Evolutionary conservation across 2,888 invertebrate species (phyloP).

Genomic region (Agonum fuliginosum): DNA sequence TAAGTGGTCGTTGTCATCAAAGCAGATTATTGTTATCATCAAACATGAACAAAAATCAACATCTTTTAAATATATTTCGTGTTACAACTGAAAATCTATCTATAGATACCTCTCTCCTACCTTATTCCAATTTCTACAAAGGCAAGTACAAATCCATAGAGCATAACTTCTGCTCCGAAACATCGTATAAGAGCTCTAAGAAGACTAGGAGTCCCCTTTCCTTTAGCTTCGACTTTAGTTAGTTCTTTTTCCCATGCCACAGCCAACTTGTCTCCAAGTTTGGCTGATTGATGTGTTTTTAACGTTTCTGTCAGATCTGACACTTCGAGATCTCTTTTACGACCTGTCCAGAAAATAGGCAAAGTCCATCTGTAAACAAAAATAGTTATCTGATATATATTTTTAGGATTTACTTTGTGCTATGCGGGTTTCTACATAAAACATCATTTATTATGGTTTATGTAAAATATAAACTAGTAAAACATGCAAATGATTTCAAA

Average conservation of each 20-base stretch:
- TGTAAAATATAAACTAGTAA: too few species aligned
- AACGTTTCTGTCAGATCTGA: conserved; percentile 81
- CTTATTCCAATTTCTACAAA: conserved; percentile 77
- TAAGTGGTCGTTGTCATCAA: too few species aligned
- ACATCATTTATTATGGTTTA: too few species aligned
- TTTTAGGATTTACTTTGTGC: too few species aligned
- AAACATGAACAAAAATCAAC: too few species aligned
- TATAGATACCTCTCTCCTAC: conserved; percentile 70
- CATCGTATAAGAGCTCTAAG: conserved; percentile 77
- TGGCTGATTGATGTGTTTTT: conserved; percentile 80
- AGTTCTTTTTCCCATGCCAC: conserved; percentile 79
- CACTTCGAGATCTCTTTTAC: conserved; percentile 79
- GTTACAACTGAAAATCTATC: neutral
- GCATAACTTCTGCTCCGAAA: conserved; percentile 77
- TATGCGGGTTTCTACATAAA: too few species aligned
- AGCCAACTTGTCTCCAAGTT: conserved; percentile 79
- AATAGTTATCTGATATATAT: conserved; percentile 62
- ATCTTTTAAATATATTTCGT: too few species aligned
- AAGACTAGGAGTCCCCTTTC: conserved; percentile 76
- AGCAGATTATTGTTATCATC: too few species aligned
- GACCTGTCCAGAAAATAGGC: conserved; percentile 81
- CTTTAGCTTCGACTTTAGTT: conserved; percentile 68
- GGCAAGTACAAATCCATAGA: conserved; percentile 79
- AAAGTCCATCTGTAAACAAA: conserved; percentile 79
- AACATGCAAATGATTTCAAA: too few species aligned